Evolutionary conservation across 2,113 vertebrate species (phyloP).

Genomic region (Macrotis lagotis): DNA sequence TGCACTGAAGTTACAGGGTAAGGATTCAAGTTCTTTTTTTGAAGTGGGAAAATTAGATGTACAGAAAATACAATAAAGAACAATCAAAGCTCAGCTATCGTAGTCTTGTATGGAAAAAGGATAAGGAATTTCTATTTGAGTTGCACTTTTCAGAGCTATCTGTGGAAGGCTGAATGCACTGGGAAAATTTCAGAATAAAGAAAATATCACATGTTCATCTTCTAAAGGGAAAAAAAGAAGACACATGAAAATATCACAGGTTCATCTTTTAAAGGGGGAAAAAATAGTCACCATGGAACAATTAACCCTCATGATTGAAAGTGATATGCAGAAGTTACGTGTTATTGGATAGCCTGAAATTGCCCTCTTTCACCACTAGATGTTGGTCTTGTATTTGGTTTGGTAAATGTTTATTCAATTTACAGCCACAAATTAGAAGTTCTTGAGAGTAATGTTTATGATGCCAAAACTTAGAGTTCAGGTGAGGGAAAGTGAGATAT

Average conservation of each 20-base stretch:
- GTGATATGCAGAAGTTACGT: neutral
- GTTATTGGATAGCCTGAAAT: neutral
- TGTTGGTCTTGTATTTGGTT: neutral
- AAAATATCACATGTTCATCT: neutral
- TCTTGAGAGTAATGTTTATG: neutral
- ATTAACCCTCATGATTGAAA: neutral
- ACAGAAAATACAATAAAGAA: neutral
- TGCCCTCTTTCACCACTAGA: neutral
- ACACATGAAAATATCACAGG: neutral
- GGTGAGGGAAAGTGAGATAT: neutral
- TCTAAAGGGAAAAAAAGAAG: neutral
- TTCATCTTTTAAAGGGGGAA: neutral
- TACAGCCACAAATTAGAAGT: neutral
- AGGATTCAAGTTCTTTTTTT: neutral
- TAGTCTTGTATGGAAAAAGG: neutral
- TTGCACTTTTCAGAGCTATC: neutral
- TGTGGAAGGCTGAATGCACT: neutral
- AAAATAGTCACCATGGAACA: neutral
- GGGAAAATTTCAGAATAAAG: neutral
- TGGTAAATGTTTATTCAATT: neutral
- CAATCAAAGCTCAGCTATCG: neutral
- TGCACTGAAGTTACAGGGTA: neutral
- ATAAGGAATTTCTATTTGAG: no score
- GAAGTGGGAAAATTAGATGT: neutral
- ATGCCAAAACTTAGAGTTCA: neutral